A percentile compares a stretch with the other conserved stretches of the same genome.
Evolutionary conservation across 2,888 invertebrate genomes (phyloP).

Genomic region (Sesamia inferens): DNA sequence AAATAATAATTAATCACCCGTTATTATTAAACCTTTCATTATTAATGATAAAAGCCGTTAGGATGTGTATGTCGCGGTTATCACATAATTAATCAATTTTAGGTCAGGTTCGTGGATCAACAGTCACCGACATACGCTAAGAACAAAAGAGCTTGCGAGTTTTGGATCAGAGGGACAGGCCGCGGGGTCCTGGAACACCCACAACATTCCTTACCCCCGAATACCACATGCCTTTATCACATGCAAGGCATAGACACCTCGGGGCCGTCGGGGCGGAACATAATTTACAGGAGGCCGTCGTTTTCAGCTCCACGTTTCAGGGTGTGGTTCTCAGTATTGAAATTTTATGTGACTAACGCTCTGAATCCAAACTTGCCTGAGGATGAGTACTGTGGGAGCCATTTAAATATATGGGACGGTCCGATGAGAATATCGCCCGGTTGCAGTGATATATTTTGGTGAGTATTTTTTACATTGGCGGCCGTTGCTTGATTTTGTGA

Average conservation of each 20-base stretch:
- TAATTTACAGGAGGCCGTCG: slow-evolving; percentile 89
- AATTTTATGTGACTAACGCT: slow-evolving; percentile 94
- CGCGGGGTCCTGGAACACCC: slow-evolving; percentile 96
- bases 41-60: slow-evolving; percentile 63
- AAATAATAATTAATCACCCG: slow-evolving; percentile 39
- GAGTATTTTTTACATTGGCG: slow-evolving; percentile 73
- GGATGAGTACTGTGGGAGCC: slow-evolving; percentile 95
- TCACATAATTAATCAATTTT: slow-evolving; percentile 79
- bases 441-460: slow-evolving; percentile 96
- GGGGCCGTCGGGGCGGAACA: slow-evolving; percentile 89
- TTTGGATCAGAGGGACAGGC: slow-evolving; percentile 95
- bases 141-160: slow-evolving; percentile 95
- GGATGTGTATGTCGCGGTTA: slow-evolving; percentile 64
- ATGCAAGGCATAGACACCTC: slow-evolving; percentile 92
- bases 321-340: slow-evolving; percentile 96
- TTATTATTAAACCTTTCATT: slow-evolving; percentile 50
- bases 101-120: slow-evolving; percentile 96
- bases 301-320: slow-evolving; percentile 93
- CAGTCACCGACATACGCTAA: slow-evolving; percentile 96
- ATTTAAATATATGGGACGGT: slow-evolving; percentile 96
- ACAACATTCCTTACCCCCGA: slow-evolving; percentile 95
- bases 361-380: slow-evolving; percentile 91
- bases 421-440: slow-evolving; percentile 93
- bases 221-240: slow-evolving; percentile 97
- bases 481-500: slow-evolving; percentile 25